These are phyloP conservation scores for Drosophila tani DNA, from an alignment of 1,140 invertebrate species.

Conservation along the genomic window DNA sequence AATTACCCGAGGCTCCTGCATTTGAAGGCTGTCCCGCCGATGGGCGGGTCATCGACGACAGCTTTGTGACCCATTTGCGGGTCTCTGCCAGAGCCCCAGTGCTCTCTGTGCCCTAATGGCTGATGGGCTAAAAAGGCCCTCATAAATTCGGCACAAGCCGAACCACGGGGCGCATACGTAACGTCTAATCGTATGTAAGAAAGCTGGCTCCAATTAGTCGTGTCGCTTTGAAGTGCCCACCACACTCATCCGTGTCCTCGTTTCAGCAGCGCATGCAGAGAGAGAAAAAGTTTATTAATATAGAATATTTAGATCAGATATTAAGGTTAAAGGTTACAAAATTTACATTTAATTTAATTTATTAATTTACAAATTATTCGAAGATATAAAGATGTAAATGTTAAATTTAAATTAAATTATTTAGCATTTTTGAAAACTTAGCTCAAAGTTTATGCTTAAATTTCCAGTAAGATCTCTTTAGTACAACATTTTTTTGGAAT, in stretches of 20 bases:
- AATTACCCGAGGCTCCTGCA: constrained; percentile 58
- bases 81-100: background rate
- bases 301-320: background rate
- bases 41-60: constrained; percentile 70
- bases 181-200: constrained; percentile 58
- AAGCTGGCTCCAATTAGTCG: constrained; percentile 74
- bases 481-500: no score
- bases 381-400: no score
- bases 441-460: background rate
- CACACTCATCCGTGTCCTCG: constrained; percentile 56
- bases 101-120: constrained; percentile 26
- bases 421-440: background rate
- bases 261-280: constrained; percentile 27
- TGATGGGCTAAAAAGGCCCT: constrained; percentile 33
- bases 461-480: no score
- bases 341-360: no score
- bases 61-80: constrained; percentile 57
- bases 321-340: no score
- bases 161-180: constrained; percentile 68
- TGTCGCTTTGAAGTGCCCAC: constrained; percentile 70
- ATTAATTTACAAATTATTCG: background rate
- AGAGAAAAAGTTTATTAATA: background rate
- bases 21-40: constrained; percentile 43
- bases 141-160: constrained; percentile 64
- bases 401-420: no score